Percentiles rank a stretch among this genome's conserved stretches.
Evolutionary conservation across 2,113 vertebrate genomes (phyloP).

Genomic region (Crocuta crocuta): DNA sequence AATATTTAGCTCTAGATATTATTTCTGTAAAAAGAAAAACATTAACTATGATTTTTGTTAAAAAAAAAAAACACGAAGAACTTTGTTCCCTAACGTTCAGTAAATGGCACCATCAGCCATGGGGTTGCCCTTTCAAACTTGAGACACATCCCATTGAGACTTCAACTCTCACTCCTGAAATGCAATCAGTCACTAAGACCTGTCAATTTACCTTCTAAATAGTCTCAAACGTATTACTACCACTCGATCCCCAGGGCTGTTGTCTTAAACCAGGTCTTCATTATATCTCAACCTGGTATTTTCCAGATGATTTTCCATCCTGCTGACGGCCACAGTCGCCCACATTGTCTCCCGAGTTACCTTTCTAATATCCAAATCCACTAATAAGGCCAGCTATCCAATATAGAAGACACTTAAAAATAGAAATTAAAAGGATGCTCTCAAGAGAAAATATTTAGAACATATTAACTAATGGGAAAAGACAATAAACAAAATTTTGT

Average conservation of each 20-base stretch:
- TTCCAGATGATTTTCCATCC: not conserved
- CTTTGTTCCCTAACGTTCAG: not conserved
- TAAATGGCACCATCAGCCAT: not conserved
- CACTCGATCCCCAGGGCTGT: not conserved
- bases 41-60: not conserved
- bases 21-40: constrained; percentile 13
- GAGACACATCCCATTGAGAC: not conserved
- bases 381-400: not conserved
- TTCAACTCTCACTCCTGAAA: not conserved
- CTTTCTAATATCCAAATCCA: not conserved
- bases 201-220: not conserved
- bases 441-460: not conserved
- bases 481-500: not conserved
- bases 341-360: not conserved
- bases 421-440: not conserved
- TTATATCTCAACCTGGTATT: not conserved
- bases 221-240: not conserved
- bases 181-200: not conserved
- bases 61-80: not conserved
- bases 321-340: not conserved
- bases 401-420: not conserved
- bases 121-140: not conserved
- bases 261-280: not conserved
- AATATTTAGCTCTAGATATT: not conserved
- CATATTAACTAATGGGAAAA: not conserved